Base-by-base conservation (phyloP, 2,797 vertebrate genomes). In the Xerus rutilus region DNA sequence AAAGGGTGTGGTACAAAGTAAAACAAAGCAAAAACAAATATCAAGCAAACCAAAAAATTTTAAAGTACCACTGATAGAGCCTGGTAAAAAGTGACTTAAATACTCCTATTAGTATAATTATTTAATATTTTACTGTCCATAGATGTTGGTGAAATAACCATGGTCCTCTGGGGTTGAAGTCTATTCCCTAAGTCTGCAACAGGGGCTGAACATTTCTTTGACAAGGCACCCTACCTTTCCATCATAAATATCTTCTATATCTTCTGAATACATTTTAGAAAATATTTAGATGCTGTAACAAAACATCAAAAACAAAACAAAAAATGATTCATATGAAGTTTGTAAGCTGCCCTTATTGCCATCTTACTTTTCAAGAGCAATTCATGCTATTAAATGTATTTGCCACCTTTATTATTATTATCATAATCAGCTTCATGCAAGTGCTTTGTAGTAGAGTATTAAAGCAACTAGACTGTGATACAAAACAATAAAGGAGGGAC, bases 321-420 rank as follows among this genome's bases (percentile, higher is more conserved):
- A 91, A 39, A 13, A 64, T 82, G 6, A 76, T 57, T 57, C 12
- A 13, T 57, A 57, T 20, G 18, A 57, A 20, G 12, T 57, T 21
- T 57, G 54, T 57, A 57, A 57, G 18, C 54, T 20, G 5, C 83
- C 86, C 23, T 94, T 82, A 59, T 18, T 89, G 17, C 82, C 54
- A 83, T 43, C 35, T 90, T 73, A n/a, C n/a, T n/a, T 57, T 95
- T 94, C 86, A 67, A 9, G 17, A 79, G 8, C 2, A 74, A 79
- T 81, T 84, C 15, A 30, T 62, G 28, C 84, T 88, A 93, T 79
- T 84, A 85, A 93, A 35, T 87, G 64, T 21, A 69, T 74, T 78
- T 62, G 32, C 14, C 5, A 79, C 9, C 20, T 23, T 93, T 57
- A 49, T 84, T 14, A 39, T 90, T 86, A 74, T 85, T 32, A 78